Evolutionary conservation across 2,113 vertebrate species (phyloP).

Genomic region (Microtus pennsylvanicus): DNA sequence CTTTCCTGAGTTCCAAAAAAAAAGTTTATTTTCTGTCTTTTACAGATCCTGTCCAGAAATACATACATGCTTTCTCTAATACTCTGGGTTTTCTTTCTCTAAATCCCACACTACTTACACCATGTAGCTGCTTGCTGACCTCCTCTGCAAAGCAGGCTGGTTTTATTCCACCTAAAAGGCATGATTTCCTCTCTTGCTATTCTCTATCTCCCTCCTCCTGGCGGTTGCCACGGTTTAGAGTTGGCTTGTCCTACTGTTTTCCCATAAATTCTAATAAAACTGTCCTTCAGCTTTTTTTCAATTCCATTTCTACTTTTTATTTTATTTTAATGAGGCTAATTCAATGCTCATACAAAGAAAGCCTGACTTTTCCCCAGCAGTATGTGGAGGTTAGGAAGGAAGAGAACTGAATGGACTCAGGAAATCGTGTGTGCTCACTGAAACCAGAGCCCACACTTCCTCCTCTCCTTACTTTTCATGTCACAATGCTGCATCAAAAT

Average conservation of each 20-base stretch:
- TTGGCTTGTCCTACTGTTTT: background rate
- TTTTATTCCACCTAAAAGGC: background rate
- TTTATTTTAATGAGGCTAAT: background rate
- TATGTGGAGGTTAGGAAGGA: background rate
- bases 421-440: background rate
- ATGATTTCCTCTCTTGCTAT: background rate
- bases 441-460: background rate
- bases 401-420: accelerated
- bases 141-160: background rate
- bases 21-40: background rate
- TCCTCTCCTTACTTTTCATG: background rate
- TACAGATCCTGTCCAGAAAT: background rate
- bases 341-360: background rate
- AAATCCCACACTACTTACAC: background rate
- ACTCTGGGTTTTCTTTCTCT: background rate
- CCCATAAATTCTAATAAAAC: background rate
- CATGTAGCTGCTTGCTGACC: no score
- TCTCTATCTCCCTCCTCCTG: background rate
- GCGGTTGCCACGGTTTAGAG: background rate
- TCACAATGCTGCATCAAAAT: background rate
- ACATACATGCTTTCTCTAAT: background rate
- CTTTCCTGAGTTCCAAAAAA: background rate
- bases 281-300: background rate
- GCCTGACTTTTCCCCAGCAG: no score
- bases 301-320: background rate